Evolutionary conservation across 2,113 vertebrate species (phyloP).

Genomic region (Rafetus swinhoei): DNA sequence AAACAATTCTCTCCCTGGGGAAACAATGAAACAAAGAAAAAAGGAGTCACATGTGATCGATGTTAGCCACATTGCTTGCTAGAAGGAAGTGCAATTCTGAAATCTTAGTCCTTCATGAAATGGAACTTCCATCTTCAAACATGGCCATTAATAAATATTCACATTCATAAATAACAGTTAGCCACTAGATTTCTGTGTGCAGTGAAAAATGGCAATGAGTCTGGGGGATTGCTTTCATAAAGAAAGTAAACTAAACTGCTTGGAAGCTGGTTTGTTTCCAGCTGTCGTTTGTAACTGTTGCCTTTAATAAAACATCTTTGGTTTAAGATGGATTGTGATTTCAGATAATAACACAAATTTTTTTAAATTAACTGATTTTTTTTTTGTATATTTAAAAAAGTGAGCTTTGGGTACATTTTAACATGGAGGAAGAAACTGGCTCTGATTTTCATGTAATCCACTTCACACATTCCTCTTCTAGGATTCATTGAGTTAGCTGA

Average conservation of each 20-base stretch:
- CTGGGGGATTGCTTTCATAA: too few relatives aligned
- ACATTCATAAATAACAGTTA: too few relatives aligned
- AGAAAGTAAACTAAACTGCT: background rate
- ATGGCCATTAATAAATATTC: too few relatives aligned
- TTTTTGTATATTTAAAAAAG: background rate
- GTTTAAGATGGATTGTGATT: background rate
- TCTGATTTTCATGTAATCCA: background rate
- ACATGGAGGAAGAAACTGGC: background rate
- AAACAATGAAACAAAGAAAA: background rate
- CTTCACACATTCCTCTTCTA: accelerated
- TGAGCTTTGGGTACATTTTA: background rate
- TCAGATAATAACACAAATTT: background rate
- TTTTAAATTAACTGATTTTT: background rate
- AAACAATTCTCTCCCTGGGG: background rate
- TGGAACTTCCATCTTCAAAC: too few relatives aligned
- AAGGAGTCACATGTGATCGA: background rate
- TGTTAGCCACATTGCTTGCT: background rate
- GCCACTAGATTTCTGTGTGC: too few relatives aligned
- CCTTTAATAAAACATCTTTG: background rate
- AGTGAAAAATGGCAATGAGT: too few relatives aligned
- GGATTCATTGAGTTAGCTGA: background rate
- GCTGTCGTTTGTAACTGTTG: background rate
- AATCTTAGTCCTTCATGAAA: too few relatives aligned
- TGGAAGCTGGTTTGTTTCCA: background rate
- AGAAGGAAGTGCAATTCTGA: background rate